These are phyloP conservation scores for Hoplodrina blanda DNA, from an alignment of 2,888 invertebrate species.

Conservation along the genomic window DNA sequence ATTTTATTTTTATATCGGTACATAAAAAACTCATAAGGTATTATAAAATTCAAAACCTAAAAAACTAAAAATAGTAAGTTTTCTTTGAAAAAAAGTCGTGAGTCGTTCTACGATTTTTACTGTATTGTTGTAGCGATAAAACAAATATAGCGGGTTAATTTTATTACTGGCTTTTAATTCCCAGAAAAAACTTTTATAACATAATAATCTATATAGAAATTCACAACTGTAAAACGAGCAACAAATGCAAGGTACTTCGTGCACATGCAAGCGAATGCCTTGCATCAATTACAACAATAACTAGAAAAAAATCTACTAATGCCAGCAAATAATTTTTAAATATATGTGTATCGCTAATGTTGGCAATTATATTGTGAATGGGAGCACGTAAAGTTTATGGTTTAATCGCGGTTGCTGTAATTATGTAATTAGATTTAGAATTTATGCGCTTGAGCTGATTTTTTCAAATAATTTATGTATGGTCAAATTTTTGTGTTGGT, in stretches of 20 bases:
- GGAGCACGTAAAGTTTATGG: conserved; percentile 54
- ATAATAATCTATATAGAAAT: conserved; percentile 33
- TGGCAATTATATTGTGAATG: conserved; percentile 53
- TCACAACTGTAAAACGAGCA: conserved; percentile 47
- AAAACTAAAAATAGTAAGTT: no score
- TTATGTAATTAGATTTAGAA: conserved; percentile 48
- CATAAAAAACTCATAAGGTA: not conserved
- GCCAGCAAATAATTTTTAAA: conserved; percentile 54
- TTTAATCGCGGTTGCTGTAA: conserved; percentile 47
- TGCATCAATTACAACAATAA: conserved; percentile 72
- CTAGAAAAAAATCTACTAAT: conserved; percentile 51
- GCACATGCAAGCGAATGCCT: conserved; percentile 74
- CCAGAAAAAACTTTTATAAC: conserved; percentile 27
- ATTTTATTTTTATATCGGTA: no score
- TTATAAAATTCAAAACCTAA: conserved; percentile 6
- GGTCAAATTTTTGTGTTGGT: not conserved
- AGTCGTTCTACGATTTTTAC: no score
- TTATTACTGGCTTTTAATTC: conserved; percentile 17
- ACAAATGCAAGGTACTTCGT: conserved; percentile 57
- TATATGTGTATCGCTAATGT: conserved; percentile 55
- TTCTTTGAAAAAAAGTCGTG: no score
- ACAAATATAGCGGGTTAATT: not conserved
- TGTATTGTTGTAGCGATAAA: not conserved
- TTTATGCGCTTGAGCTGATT: conserved; percentile 30
- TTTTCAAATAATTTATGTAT: conserved; percentile 27